Percentiles rank a stretch among this genome's conserved stretches.
phyloP scores from a whole-genome alignment of 2,888 invertebrate genomes.

The Apamea monoglypha region DNA sequence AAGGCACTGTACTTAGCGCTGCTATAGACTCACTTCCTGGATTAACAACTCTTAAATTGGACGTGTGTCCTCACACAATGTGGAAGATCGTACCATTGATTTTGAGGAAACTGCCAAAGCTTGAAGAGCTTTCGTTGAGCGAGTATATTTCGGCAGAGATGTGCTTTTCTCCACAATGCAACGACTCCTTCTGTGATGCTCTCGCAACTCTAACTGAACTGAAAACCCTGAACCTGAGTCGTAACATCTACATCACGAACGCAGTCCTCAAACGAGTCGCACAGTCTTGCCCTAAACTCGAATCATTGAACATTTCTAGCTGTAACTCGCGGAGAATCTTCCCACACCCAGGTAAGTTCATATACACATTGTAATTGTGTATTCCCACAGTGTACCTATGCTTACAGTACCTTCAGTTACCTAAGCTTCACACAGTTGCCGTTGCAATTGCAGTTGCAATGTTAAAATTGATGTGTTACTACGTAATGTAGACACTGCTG shows the following conservation, averaged over 20 bases:
- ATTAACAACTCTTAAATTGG: constrained; percentile 80
- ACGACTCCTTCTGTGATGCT: constrained; percentile 80
- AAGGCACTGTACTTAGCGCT: constrained; percentile 81
- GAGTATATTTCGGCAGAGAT: constrained; percentile 79
- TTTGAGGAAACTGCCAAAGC: constrained; percentile 78
- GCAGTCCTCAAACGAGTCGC: constrained; percentile 87
- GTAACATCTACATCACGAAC: constrained; percentile 88
- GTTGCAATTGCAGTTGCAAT: too few relatives aligned
- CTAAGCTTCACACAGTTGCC: not conserved
- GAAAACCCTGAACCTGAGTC: constrained; percentile 83
- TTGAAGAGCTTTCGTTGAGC: constrained; percentile 83
- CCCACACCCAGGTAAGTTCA: constrained; percentile 73
- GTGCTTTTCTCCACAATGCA: constrained; percentile 70
- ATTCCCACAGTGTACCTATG: not conserved
- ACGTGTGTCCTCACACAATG: constrained; percentile 81
- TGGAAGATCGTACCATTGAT: constrained; percentile 85
- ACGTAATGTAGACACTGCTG: too few relatives aligned
- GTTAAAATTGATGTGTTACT: not conserved
- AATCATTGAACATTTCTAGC: constrained; percentile 85
- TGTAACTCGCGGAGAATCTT: constrained; percentile 79
- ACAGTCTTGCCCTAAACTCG: constrained; percentile 84
- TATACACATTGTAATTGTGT: not conserved
- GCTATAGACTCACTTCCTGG: constrained; percentile 78
- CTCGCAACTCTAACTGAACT: constrained; percentile 84
- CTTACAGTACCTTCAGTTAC: not conserved